Percentiles rank a stretch among this genome's conserved stretches.
Evolutionary conservation across 2,797 vertebrate species (phyloP).

Genomic region (Crax fasciolata): DNA sequence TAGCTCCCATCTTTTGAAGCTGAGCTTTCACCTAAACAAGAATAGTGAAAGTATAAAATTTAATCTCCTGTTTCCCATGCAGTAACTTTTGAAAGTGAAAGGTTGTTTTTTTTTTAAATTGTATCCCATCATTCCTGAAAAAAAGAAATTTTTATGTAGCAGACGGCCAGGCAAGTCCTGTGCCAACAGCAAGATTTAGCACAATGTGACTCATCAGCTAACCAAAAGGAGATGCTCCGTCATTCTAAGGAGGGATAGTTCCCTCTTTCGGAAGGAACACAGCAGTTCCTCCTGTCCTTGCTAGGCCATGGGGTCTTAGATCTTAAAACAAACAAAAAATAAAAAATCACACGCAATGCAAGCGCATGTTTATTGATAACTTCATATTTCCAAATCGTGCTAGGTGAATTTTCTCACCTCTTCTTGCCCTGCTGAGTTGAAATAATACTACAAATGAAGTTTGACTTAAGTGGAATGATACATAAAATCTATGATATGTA

Average conservation of each 20-base stretch:
- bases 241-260: slow-evolving; percentile 17
- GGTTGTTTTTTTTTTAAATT: neutral
- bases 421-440: slow-evolving; percentile 13
- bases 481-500: neutral
- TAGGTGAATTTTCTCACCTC: neutral
- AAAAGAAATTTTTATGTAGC: slow-evolving; percentile 16
- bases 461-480: neutral
- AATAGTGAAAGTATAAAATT: neutral
- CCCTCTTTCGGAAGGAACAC: slow-evolving; percentile 19
- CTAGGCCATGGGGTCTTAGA: neutral
- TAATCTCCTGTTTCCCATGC: neutral
- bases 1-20: slow-evolving; percentile 87
- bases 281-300: neutral
- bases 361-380: neutral
- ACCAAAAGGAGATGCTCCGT: slow-evolving; percentile 20
- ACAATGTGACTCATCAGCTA: slow-evolving; percentile 42
- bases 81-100: slow-evolving; percentile 41
- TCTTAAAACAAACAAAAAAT: neutral
- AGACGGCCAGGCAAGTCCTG: slow-evolving; percentile 4
- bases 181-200: slow-evolving; percentile 36
- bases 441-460: slow-evolving; percentile 11
- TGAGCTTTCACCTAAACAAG: slow-evolving; percentile 83
- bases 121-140: neutral
- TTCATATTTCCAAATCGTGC: neutral
- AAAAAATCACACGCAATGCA: neutral